phyloP scores from a whole-genome alignment of 1,140 invertebrate species.

The Conus ventricosus region DNA sequence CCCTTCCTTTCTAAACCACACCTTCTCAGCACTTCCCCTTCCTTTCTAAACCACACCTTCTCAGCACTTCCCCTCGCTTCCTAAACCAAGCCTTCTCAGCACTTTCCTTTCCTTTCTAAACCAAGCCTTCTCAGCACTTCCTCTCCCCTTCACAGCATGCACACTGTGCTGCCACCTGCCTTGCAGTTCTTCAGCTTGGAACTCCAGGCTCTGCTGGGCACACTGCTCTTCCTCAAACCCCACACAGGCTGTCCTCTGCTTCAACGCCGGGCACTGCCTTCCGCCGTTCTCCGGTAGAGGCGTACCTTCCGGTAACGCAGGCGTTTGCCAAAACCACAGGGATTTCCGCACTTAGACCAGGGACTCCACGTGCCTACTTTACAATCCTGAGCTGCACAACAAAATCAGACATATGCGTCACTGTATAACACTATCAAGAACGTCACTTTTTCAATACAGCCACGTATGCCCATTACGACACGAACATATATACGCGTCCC shows the following conservation, averaged over 20 bases:
- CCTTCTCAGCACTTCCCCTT: too few relatives aligned
- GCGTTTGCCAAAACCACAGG: constrained; percentile 58
- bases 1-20: too few relatives aligned
- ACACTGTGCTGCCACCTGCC: constrained; percentile 28
- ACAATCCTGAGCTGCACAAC: constrained; percentile 61
- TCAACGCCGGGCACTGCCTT: constrained; percentile 54
- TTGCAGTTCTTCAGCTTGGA: constrained; percentile 45
- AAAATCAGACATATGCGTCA: neutral
- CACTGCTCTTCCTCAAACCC: constrained; percentile 45
- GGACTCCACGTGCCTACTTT: constrained; percentile 51
- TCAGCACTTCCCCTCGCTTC: too few relatives aligned
- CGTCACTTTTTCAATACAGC: too few relatives aligned
- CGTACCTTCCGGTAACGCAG: constrained; percentile 51
- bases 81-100: too few relatives aligned
- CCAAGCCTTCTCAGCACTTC: too few relatives aligned
- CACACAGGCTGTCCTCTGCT: constrained; percentile 55
- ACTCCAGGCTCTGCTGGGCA: constrained; percentile 39
- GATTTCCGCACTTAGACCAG: constrained; percentile 55
- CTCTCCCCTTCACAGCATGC: neutral
- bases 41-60: too few relatives aligned
- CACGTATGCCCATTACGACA: too few relatives aligned
- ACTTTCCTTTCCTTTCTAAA: too few relatives aligned
- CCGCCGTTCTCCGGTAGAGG: constrained; percentile 59
- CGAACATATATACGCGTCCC: too few relatives aligned
- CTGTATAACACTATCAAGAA: too few relatives aligned